Evolutionary conservation across 2,888 invertebrate genomes (phyloP), one percentile per base, ranked within the genome.

Genomic region (Pachydiplax longipennis): DNA sequence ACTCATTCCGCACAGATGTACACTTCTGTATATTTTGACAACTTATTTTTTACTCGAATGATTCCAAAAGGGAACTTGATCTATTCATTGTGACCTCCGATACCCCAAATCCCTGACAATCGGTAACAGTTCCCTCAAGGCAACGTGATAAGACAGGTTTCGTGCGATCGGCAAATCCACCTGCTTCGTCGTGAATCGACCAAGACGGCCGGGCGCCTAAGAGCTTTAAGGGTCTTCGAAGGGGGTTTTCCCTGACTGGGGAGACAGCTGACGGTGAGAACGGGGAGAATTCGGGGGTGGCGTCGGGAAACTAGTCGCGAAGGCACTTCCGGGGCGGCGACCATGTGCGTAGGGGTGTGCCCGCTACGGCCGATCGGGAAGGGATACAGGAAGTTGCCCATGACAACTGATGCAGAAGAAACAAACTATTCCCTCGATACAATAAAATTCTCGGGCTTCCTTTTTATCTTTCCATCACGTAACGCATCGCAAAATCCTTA

Each of bases 311-410:
- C n/a, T 25, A 61, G 12, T 35, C 12, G 37, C 25, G 22, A n/a
- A 37, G 87, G 87, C 35, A 61, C 87, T 87, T 87, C 87, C 87
- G 87, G 87, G 87, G 87, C 87, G 87, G 61, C 18, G 58, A 87
- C 87, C 87, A 61, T 40, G 87, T 87, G 87, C 87, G 87, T 87
- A 65, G 40, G 87, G 87, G 87, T 65, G 87, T 87, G 61, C 48
- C 87, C 13, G 15, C 35, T n/a, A 22, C 22, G 87, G 61, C 10
- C 31, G 87, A 58, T 37, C 65, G 87, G 61, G 53, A 83, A 83
- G n/a, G 40, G 35, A 13, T 31, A 10, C 13, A 22, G 58, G 83
- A 35, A 35, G 83, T 22, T 35, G 13, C 73, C 73, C 25, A 15
- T 73, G 31, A 13, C 73, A 73, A 73, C 73, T 73, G 73, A 31